phyloP scores from a whole-genome alignment of 2,113 vertebrate species.

The Ictidomys tridecemlineatus region DNA sequence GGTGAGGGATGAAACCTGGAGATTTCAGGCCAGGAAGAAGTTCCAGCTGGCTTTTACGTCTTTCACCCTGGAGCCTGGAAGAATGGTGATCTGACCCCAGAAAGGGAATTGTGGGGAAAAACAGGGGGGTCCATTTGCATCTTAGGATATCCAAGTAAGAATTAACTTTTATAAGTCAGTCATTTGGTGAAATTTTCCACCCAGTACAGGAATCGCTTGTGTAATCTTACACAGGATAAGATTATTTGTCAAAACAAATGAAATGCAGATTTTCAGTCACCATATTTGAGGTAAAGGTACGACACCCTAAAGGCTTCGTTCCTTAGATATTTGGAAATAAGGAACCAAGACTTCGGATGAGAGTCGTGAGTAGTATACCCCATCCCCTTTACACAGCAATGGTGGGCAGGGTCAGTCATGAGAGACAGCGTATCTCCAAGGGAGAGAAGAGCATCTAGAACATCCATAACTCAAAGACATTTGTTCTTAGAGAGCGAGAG shows the following conservation, averaged over 20 bases:
- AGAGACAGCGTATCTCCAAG: background rate
- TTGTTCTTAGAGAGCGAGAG: background rate
- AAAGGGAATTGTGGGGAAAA: background rate
- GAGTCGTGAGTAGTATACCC: background rate
- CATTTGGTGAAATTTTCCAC: background rate
- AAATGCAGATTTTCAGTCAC: background rate
- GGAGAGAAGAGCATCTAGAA: background rate
- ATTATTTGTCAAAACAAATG: background rate
- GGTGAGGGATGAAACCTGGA: background rate
- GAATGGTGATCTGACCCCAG: background rate
- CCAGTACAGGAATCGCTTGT: background rate
- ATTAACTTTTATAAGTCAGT: background rate
- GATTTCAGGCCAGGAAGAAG: background rate
- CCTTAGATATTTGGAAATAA: background rate
- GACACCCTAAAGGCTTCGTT: background rate
- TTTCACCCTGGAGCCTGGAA: background rate
- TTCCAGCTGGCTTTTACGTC: background rate
- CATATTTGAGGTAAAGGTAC: background rate
- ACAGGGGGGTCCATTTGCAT: background rate
- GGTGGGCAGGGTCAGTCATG: background rate
- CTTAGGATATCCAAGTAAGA: conserved; percentile 44
- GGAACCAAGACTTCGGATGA: background rate
- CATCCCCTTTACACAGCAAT: background rate
- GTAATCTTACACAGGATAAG: background rate
- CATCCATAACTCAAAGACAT: background rate